These are phyloP conservation scores for Onychomys leucogaster DNA, from an alignment of 2,797 vertebrate genomes.

Conservation along the genomic window DNA sequence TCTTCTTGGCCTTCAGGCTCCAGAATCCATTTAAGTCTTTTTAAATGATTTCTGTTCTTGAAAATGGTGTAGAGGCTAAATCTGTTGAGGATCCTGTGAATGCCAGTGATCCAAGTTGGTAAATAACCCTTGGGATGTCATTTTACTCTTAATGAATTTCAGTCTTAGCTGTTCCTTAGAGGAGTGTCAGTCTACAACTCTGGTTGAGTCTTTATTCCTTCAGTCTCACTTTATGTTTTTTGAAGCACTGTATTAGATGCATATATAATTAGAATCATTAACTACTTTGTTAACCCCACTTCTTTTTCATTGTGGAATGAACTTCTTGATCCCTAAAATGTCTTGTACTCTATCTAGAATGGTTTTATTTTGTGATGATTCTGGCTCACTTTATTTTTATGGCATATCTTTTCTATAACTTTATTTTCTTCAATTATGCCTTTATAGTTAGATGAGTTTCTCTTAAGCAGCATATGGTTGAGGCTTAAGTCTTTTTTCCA, in stretches of 20 bases:
- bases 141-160: not conserved
- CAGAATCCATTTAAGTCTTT: not conserved
- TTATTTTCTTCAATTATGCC: constrained; percentile 20
- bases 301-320: constrained; percentile 9
- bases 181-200: not conserved
- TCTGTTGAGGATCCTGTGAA: not conserved
- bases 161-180: not conserved
- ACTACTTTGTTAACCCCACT: not conserved
- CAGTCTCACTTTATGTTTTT: not conserved
- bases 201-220: constrained; percentile 13
- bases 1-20: not conserved
- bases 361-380: not conserved
- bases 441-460: not conserved
- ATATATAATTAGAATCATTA: not conserved
- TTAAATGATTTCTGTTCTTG: not conserved
- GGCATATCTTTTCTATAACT: not conserved
- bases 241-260: not conserved
- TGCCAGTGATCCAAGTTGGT: not conserved
- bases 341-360: constrained; percentile 16
- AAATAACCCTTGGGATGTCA: not conserved
- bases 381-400: not conserved
- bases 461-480: not conserved
- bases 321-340: not conserved
- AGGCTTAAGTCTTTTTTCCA: not conserved
- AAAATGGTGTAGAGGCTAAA: not conserved